Evolutionary conservation across 2,113 vertebrate genomes (phyloP), one percentile per base, ranked within the genome.

Genomic region (Corynorhinus townsendii): DNA sequence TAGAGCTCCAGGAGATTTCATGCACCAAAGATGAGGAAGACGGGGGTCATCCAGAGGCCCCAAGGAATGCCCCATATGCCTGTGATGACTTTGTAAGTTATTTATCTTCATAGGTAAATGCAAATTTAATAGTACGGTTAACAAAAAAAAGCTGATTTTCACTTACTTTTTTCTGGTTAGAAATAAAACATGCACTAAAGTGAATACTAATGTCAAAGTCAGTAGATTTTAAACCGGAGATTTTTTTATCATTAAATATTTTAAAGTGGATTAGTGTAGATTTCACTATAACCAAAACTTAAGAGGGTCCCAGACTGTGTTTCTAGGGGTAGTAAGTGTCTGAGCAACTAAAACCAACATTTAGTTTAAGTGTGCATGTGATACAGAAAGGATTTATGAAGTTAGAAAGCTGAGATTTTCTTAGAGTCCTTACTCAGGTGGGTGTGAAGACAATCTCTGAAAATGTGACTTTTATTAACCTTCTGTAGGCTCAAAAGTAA

Each of bases 81-180:
- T 99, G 98, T 62, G 98, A 98, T 97, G 98, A 98, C 95, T 99
- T 99, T 98, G 99, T 99, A 97, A 99, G 99, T 99, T 94, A 43
- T 76, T 81, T 47, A 20, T 49, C 49, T 33, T 81, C 62, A 45
- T 9, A 68, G 85, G 69, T 35, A 92, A 76, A 86, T 35, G 62
- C 69, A 90, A 80, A 66, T 75, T 82, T 68, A 94, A 80, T 11
- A 66, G 30, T n/a, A 24, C 28, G 20, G 10, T 62, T 92, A 85
- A 54, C 81, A 72, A 30, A 72, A 30, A 72, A 92, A 93, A 89
- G 43, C 77, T 76, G 54, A 10, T 83, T 89, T 86, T 76, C 22
- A 9, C 38, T 75, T 69, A 26, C 62, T 68, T 68, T 88, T 89
- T 76, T 38, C 35, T 89, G 12, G 24, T 72, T 79, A 89, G 28